Percentiles rank a stretch among this genome's conserved stretches.
These are phyloP conservation scores for Heterodera filipjevi DNA, from an alignment of 2,888 invertebrate genomes.

Conservation along the genomic window DNA sequence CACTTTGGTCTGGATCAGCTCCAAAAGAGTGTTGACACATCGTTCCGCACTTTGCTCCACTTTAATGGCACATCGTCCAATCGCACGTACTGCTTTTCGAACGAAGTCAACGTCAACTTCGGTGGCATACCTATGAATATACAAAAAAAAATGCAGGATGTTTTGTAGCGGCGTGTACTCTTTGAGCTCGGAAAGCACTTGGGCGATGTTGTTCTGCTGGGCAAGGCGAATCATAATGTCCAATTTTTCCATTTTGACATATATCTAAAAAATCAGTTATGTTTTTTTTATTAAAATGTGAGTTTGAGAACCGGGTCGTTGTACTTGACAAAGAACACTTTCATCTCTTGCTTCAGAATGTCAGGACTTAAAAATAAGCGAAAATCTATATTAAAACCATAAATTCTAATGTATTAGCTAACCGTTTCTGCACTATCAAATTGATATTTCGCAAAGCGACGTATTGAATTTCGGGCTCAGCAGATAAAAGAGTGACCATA, in stretches of 20 bases:
- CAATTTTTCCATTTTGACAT: conserved; percentile 95
- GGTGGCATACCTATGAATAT: conserved; percentile 83
- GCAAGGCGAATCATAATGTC: conserved; percentile 99
- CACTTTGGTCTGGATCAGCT: conserved; percentile 97
- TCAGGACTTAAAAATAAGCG: conserved; percentile 76
- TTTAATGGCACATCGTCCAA: conserved; percentile 93
- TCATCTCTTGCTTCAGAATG: conserved; percentile 98
- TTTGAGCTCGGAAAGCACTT: conserved; percentile 94
- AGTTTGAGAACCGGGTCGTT: conserved; percentile 84
- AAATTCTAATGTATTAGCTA: background rate
- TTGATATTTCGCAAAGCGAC: conserved; percentile 97
- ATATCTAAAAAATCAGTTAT: conserved; percentile 66
- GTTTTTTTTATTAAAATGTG: background rate
- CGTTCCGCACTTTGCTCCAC: conserved; percentile 92
- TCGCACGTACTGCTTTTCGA: conserved; percentile 95
- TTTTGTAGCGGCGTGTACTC: no score
- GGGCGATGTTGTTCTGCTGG: conserved; percentile 94
- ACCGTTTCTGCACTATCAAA: conserved; percentile 91
- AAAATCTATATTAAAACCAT: background rate
- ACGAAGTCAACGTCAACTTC: conserved; percentile 99
- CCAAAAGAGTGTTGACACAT: conserved; percentile 93
- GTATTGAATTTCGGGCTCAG: conserved; percentile 98
- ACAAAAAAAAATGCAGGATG: no score
- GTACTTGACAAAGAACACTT: conserved; percentile 99
- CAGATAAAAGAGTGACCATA: conserved; percentile 90